Evolutionary conservation across 2,888 invertebrate genomes (phyloP).

Genomic region (Colletes collaris): DNA sequence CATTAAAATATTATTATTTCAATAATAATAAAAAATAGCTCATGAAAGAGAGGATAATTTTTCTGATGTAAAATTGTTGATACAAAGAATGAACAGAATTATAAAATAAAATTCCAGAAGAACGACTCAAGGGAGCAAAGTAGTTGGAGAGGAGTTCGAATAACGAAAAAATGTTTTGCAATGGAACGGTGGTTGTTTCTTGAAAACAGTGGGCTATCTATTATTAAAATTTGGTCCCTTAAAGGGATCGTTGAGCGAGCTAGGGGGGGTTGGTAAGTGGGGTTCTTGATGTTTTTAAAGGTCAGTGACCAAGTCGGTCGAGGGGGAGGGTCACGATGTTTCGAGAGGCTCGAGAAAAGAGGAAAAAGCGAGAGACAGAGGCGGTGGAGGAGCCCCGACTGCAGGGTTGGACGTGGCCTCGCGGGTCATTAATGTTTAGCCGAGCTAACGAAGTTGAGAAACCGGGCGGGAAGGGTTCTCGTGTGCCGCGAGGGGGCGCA

Average conservation of each 20-base stretch:
- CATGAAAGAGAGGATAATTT: too few relatives aligned
- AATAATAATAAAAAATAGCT: too few relatives aligned
- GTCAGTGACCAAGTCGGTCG: conserved; percentile 26
- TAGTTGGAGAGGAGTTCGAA: too few relatives aligned
- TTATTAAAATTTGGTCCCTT: not conserved
- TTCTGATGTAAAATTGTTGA: too few relatives aligned
- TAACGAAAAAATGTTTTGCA: too few relatives aligned
- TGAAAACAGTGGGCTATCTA: not conserved
- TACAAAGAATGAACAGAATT: too few relatives aligned
- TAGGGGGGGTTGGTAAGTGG: not conserved
- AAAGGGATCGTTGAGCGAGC: not conserved
- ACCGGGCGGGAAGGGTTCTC: conserved; percentile 57
- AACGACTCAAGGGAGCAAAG: too few relatives aligned
- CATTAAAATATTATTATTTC: too few relatives aligned
- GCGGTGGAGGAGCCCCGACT: conserved; percentile 20
- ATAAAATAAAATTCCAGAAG: too few relatives aligned
- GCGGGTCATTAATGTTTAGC: conserved; percentile 76
- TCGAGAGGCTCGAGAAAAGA: conserved; percentile 7
- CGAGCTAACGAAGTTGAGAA: conserved; percentile 73
- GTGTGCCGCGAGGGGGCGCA: conserved; percentile 6
- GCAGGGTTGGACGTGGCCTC: conserved; percentile 70
- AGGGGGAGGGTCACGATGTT: conserved; percentile 9
- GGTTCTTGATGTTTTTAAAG: conserved; percentile 36
- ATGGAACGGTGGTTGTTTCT: too few relatives aligned
- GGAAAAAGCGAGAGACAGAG: conserved; percentile 16